Percentiles rank a stretch among this genome's conserved stretches.
Conservation (phyloP, 2,888 invertebrate species). For the Cheiracanthium punctorium region DNA sequence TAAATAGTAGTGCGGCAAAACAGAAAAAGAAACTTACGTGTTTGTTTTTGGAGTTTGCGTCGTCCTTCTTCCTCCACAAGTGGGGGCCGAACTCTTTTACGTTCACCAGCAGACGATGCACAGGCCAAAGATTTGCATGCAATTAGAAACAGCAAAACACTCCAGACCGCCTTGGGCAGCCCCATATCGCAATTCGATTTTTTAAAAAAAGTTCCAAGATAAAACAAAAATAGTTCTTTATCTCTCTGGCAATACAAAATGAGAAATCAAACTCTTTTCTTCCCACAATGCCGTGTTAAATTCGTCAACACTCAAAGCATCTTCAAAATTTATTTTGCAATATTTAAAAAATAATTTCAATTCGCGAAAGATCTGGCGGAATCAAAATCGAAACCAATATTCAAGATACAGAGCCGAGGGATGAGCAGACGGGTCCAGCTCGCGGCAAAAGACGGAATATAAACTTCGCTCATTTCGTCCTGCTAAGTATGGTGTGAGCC, state of each 20-base stretch:
- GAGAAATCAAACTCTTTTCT: too few relatives aligned
- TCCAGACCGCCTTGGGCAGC: not conserved
- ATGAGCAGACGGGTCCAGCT: slow-evolving; percentile 8
- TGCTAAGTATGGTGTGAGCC: slow-evolving; percentile 55
- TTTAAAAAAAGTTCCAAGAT: too few relatives aligned
- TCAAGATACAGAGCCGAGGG: not conserved
- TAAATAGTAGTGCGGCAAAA: too few relatives aligned
- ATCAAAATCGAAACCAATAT: slow-evolving; percentile 40
- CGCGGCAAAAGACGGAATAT: slow-evolving; percentile 30
- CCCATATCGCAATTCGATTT: not conserved
- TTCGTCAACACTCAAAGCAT: not conserved
- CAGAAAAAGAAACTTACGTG: slow-evolving; percentile 44
- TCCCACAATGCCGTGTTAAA: too few relatives aligned
- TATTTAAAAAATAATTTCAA: not conserved
- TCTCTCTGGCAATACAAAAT: too few relatives aligned
- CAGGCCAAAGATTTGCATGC: not conserved
- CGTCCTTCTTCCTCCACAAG: slow-evolving; percentile 50
- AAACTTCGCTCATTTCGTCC: not conserved
- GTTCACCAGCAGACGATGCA: slow-evolving; percentile 17
- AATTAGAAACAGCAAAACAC: not conserved
- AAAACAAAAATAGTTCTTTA: too few relatives aligned
- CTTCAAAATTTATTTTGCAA: too few relatives aligned
- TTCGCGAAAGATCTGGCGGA: not conserved
- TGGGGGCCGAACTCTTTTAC: slow-evolving; percentile 52
- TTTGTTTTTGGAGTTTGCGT: slow-evolving; percentile 50